Evolutionary conservation across 1,140 invertebrate species (phyloP).

Genomic region (Leptinotarsa lineolata): DNA sequence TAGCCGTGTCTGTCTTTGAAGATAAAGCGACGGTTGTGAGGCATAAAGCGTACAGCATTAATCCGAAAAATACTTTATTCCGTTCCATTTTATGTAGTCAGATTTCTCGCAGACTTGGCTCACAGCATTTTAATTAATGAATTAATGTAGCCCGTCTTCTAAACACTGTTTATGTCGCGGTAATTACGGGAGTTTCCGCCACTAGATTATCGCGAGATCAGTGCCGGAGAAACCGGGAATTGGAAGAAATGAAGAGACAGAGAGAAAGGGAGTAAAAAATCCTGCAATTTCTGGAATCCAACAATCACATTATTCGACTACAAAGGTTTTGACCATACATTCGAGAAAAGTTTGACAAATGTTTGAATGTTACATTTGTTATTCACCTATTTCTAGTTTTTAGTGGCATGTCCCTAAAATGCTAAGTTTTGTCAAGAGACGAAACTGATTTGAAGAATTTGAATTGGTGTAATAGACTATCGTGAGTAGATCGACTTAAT

Average conservation of each 20-base stretch:
- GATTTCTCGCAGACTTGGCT: constrained; percentile 48
- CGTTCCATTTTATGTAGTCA: constrained; percentile 47
- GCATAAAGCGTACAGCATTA: not conserved
- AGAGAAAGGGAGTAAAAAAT: too few species aligned
- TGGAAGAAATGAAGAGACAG: constrained; percentile 48
- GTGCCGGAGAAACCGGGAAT: constrained; percentile 39
- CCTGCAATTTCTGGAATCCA: too few species aligned
- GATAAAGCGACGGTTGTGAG: constrained; percentile 1
- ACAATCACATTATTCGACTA: too few species aligned
- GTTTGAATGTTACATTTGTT: too few species aligned
- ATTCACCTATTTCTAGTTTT: too few species aligned
- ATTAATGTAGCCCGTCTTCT: constrained; percentile 57
- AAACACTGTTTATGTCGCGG: constrained; percentile 57
- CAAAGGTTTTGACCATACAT: too few species aligned
- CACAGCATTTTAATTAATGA: constrained; percentile 55
- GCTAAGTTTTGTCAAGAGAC: too few species aligned
- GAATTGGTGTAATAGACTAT: too few species aligned
- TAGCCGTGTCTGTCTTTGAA: not conserved
- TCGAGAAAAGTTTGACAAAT: too few species aligned
- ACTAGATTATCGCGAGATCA: constrained; percentile 45
- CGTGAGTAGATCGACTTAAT: too few species aligned
- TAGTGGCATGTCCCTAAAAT: too few species aligned
- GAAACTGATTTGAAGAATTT: too few species aligned
- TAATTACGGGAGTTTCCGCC: constrained; percentile 55
- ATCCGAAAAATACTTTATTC: constrained; percentile 40